Evolutionary conservation across 2,888 invertebrate genomes (phyloP).

Genomic region (Muschampia plurimacula): DNA sequence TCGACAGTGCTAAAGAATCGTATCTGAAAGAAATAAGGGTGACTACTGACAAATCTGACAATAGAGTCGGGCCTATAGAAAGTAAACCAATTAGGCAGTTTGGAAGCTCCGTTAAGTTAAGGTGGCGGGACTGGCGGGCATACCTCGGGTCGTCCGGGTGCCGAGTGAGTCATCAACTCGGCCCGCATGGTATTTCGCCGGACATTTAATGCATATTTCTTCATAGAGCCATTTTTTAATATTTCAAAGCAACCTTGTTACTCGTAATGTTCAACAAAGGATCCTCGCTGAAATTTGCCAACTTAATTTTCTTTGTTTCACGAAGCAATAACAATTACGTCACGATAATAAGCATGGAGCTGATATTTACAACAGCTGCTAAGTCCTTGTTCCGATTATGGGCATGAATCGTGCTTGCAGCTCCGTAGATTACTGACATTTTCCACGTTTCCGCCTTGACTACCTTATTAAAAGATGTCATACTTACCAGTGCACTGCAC

Average conservation of each 20-base stretch:
- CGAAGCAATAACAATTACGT: slow-evolving; percentile 74
- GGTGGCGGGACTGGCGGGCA: slow-evolving; percentile 45
- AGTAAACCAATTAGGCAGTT: slow-evolving; percentile 41
- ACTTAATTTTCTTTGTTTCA: slow-evolving; percentile 78
- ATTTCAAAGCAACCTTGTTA: slow-evolving; percentile 44
- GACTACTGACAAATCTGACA: slow-evolving; percentile 5
- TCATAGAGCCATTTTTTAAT: slow-evolving; percentile 20
- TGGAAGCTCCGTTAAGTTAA: slow-evolving; percentile 55
- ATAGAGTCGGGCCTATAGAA: slow-evolving; percentile 11
- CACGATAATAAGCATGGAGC: slow-evolving; percentile 77
- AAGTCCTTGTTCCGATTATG: slow-evolving; percentile 84
- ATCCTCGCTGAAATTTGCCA: slow-evolving; percentile 55
- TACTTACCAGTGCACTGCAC: slow-evolving; percentile 61
- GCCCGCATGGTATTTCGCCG: slow-evolving; percentile 68
- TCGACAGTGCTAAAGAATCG: background rate
- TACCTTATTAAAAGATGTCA: slow-evolving; percentile 82
- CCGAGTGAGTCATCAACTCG: slow-evolving; percentile 68
- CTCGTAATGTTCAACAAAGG: slow-evolving; percentile 43
- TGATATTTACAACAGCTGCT: slow-evolving; percentile 82
- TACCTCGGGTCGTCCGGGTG: slow-evolving; percentile 33
- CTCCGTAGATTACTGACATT: slow-evolving; percentile 81
- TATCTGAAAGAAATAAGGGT: slow-evolving; percentile 20
- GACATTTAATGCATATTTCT: slow-evolving; percentile 63
- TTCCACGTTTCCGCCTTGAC: slow-evolving; percentile 81
- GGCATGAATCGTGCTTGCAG: slow-evolving; percentile 80